phyloP scores from a whole-genome alignment of 2,888 invertebrate genomes.

The Drosophila diplacantha region DNA sequence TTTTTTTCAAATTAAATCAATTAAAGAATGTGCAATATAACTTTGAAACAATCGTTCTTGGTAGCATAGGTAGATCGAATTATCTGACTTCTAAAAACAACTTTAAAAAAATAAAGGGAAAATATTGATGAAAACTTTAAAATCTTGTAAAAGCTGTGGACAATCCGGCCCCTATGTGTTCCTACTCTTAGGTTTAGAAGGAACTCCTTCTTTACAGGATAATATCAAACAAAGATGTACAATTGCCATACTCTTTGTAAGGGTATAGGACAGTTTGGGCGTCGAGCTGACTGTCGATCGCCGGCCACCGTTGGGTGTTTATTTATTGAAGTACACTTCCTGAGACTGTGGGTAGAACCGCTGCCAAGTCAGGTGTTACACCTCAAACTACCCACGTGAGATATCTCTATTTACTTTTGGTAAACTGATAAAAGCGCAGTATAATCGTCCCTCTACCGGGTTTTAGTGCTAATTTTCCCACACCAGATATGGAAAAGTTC shows the following conservation, averaged over 20 bases:
- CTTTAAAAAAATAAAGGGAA: background rate
- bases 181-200: background rate
- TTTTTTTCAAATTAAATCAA: background rate
- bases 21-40: background rate
- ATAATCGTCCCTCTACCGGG: background rate
- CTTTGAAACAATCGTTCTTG: background rate
- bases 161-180: background rate
- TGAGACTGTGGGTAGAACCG: conserved; percentile 1
- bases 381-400: background rate
- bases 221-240: background rate
- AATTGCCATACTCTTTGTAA: background rate
- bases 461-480: background rate
- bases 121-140: background rate
- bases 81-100: background rate
- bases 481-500: too few relatives aligned
- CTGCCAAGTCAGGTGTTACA: background rate
- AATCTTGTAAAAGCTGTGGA: background rate
- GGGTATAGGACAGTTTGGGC: conserved; percentile 37
- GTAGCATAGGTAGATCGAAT: background rate
- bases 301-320: conserved; percentile 12
- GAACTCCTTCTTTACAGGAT: background rate
- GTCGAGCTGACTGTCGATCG: conserved; percentile 48
- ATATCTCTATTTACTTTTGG: conserved; percentile 3
- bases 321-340: conserved; percentile 21
- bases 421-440: conserved; percentile 1